Base-by-base conservation (phyloP, 2,888 invertebrate genomes). In the Aporophyla nigra region DNA sequence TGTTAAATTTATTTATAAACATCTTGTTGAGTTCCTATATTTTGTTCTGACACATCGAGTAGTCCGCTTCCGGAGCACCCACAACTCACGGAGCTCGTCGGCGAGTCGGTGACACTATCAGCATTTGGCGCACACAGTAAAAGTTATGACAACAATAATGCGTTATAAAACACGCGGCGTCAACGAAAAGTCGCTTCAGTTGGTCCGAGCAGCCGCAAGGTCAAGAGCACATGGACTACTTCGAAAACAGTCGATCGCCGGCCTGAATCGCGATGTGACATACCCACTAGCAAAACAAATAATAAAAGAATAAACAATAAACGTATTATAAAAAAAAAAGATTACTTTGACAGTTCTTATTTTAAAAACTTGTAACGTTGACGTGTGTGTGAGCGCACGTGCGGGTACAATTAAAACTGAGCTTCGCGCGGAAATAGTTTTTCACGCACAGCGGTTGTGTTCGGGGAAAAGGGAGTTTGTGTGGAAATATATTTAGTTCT, bases 61-160 rank as follows among this genome's bases (percentile, higher is more conserved):
- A 56, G 63, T 63, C 58, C 46, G 71, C 71, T 81, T 81, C 81
- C 84, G 84, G 70, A 82, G 80, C 83, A 76, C 77, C 77, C 76
- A 82, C 81, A 56, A 27, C 63, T 27, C 68, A 19, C 27, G 24
- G n/a, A 56, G 66, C 67, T 72, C 70, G 53, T 19, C 54, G 14
- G n/a, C 33, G 19, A 56, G 33, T 16, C 76, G 27, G 19, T 85
- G 74, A 74, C 77, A 84, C 82, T 82, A 80, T 82, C 84, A 78
- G 73, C 74, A 70, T 76, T 80, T 75, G 83, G 83, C 81, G 87
- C 87, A 87, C 91, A 87, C 93, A 89, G 94, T 93, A 95, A 96
- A 95, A 95, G 95, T 95, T 94, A 94, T 94, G 93, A 95, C 95
- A 95, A 95, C 95, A 95, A 94, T 93, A 92, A 92, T 92, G 93